Conservation (phyloP, 2,888 invertebrate species). For the Lucinisca nassula region DNA sequence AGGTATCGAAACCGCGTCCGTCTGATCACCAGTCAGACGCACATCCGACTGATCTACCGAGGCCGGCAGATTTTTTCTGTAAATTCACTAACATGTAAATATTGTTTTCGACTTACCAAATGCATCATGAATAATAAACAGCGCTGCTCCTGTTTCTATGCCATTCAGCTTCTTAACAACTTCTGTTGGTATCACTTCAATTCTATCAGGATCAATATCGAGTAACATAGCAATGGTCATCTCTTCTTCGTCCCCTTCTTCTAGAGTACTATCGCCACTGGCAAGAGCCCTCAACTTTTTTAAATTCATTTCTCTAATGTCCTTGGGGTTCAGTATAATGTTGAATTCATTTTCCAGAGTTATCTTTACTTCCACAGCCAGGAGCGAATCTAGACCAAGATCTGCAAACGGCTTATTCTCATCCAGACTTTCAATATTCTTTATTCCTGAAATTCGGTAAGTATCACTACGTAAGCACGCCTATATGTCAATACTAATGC, state of each 20-base stretch:
- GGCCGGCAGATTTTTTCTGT: no score
- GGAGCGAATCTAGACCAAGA: slow-evolving; percentile 98
- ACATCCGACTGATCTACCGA: no score
- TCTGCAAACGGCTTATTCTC: slow-evolving; percentile 94
- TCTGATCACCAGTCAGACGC: no score
- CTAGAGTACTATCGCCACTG: background rate
- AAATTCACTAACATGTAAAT: no score
- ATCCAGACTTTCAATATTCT: slow-evolving; percentile 94
- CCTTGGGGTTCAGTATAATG: slow-evolving; percentile 95
- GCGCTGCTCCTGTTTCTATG: slow-evolving; percentile 56
- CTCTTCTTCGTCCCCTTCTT: background rate
- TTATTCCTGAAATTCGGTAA: slow-evolving; percentile 93
- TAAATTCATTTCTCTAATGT: slow-evolving; percentile 91
- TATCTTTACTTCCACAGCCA: slow-evolving; percentile 99
- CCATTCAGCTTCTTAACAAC: background rate
- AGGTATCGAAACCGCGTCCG: no score
- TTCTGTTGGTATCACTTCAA: background rate
- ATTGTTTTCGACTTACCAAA: slow-evolving; percentile 78
- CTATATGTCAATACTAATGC: no score
- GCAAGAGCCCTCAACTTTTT: slow-evolving; percentile 73
- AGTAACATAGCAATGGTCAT: background rate
- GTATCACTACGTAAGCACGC: no score
- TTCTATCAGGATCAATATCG: background rate
- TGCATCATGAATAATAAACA: slow-evolving; percentile 86
- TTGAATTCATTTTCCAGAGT: slow-evolving; percentile 97